Base-by-base conservation (phyloP, 2,888 invertebrate genomes). In the Drosophila aldrichi region DNA sequence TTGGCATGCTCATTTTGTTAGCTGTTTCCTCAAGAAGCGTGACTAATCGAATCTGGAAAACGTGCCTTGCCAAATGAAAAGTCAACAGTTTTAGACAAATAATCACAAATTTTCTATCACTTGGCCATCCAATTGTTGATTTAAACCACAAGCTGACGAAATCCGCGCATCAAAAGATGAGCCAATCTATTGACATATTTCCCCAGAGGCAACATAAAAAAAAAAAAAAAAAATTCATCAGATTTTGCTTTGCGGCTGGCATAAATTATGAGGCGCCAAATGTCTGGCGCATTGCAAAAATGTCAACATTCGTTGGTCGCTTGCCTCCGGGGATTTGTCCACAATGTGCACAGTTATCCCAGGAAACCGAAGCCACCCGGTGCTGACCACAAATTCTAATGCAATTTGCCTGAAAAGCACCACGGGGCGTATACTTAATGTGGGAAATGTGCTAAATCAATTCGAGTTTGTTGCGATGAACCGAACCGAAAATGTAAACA, bases 331-430 rank as follows among this genome's bases (percentile, higher is more conserved):
- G 36, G 58, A 34, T 40, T 54, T 51, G 48, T 18, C 34, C 44
- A 34, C 52, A 70, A 66, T 52, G 46, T 46, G 46, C 51, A 70
- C 84, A 89, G 86, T 91, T 77, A 69, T 58, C 60, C 63, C 58
- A 54, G 52, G 56, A 67, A 66, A 71, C 72, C 71, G 69, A 82
- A 78, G 64, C 76, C 70, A 76, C 68, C 64, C 74, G 79, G 86
- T 79, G 65, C 56, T 74, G 18, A 1, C 36, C n/a, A 41, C 38
- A 54, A 32, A 67, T 40, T 32, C 6, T 6, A 54, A 65, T 58
- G 38, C 22, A 66, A 34, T 36, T 46, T 14, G 38, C 38, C 38
- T 44, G 16, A 29, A 8, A 14, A 41, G n/a, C 32, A 16, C 12
- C 12, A 25, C 57, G 49, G 54, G 18, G 67, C 68, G 59, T 46